Evolutionary conservation across 2,797 vertebrate species (phyloP), one percentile per base, ranked within the genome.

Genomic region (Decapterus maruadsi): DNA sequence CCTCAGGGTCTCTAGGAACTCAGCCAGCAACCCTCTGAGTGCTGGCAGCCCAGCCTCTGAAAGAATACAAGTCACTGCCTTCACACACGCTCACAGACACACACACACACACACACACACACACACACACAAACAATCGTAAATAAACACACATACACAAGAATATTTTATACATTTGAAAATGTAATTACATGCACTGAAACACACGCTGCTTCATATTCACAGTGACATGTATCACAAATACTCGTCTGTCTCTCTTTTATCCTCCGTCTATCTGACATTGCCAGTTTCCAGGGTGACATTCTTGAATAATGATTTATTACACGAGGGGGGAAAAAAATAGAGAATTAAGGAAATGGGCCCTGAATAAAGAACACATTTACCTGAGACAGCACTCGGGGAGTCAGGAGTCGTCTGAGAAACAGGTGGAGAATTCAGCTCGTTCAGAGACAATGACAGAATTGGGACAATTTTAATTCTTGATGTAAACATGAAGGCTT

Each of bases 231-330:
- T 55, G 65, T 51, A 76, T 59, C n/a, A 56, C 57, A 77, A n/a
- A 50, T 59, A 62, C 59, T 74, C 31, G 48, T 57, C 63, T 84
- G 4, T 29, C 6, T 19, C 8, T 55, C 1, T 12, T 53, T 19
- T 57, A 46, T 76, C 64, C 58, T 45, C 56, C 77, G 60, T 78
- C 64, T 80, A 57, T 61, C 72, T 16, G 19, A 45, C 58, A 78
- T 71, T 60, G 26, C 26, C 50, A 46, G 11, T 88, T 92, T 91
- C 84, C 72, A 83, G 66, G 75, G 79, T 68, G 88, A 89, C 87
- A 87, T 72, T 63, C 77, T 59, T 85, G 77, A 82, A 80, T 88
- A 87, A 91, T 87, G 76, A 92, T 91, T 86, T 88, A 89, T 84
- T 70, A 82, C 62, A 71, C 7, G 4, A 31, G 51, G 59, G 40